Conservation (phyloP, 2,113 vertebrate species). For the Corythornis madagascariensis region DNA sequence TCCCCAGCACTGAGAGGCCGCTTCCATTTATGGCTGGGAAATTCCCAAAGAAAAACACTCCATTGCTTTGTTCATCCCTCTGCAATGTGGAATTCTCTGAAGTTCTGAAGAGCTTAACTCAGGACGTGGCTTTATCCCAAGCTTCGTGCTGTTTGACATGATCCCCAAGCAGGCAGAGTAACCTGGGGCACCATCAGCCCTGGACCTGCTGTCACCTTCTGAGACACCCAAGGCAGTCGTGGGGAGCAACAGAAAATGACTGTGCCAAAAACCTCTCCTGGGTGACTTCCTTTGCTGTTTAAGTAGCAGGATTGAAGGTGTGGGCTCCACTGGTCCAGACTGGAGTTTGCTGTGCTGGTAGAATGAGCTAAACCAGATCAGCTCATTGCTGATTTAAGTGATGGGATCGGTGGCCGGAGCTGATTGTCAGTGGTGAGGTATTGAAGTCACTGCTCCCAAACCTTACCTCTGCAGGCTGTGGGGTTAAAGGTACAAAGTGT, state of each 20-base stretch:
- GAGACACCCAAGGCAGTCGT: fast-evolving
- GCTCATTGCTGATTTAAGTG: background rate
- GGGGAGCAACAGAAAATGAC: background rate
- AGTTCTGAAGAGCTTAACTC: background rate
- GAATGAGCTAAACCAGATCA: background rate
- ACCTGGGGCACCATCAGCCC: background rate
- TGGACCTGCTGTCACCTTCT: background rate
- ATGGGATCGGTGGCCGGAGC: background rate
- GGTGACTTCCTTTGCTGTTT: background rate
- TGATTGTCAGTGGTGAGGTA: background rate
- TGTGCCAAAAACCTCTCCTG: background rate
- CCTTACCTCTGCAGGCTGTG: background rate
- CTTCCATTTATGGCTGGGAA: slow-evolving; percentile 53
- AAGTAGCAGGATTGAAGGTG: background rate
- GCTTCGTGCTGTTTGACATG: background rate
- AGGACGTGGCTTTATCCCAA: background rate
- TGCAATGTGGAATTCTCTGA: background rate
- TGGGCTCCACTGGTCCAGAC: background rate
- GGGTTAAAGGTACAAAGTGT: background rate
- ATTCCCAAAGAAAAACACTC: background rate
- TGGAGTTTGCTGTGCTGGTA: background rate
- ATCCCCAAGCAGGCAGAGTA: background rate
- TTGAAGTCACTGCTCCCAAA: background rate
- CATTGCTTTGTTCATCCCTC: background rate
- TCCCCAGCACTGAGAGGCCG: background rate